A percentile compares a stretch with the other conserved stretches of the same genome.
Evolutionary conservation across 2,113 vertebrate species (phyloP).

Genomic region (Gambusia holbrooki): DNA sequence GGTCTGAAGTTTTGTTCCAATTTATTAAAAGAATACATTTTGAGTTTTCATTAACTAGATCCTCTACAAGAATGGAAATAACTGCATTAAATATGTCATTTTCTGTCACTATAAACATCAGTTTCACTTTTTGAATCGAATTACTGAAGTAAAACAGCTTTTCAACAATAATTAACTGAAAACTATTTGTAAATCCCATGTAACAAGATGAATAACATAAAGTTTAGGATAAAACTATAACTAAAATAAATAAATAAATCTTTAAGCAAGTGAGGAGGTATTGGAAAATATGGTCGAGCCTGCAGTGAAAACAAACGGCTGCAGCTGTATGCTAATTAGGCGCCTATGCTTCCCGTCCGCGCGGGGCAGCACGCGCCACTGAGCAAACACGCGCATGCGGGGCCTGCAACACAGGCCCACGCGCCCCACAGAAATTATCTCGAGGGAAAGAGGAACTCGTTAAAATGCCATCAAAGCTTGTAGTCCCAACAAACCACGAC

Average conservation of each 20-base stretch:
- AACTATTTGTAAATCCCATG: not conserved
- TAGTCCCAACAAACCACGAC: constrained; percentile 58
- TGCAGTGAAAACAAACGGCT: constrained; percentile 57
- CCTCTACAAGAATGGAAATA: not conserved
- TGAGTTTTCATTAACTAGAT: not conserved
- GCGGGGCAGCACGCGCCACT: constrained; percentile 86
- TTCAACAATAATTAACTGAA: not conserved
- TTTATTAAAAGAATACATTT: not conserved
- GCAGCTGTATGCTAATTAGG: constrained; percentile 98
- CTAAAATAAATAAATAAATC: not conserved
- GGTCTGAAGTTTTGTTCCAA: not conserved
- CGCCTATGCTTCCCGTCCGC: constrained; percentile 74
- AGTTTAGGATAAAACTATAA: not conserved
- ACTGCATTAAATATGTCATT: not conserved
- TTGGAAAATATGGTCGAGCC: constrained; percentile 56
- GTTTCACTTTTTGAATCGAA: not conserved
- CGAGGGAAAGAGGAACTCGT: constrained; percentile 76
- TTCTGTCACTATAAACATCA: not conserved
- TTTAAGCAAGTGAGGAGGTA: constrained; percentile 60
- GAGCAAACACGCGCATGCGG: constrained; percentile 87
- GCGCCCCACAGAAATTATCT: constrained; percentile 51
- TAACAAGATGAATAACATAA: not conserved
- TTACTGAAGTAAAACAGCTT: not conserved
- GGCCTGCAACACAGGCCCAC: constrained; percentile 53
- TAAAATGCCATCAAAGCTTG: constrained; percentile 81